phyloP scores from a whole-genome alignment of 2,888 invertebrate genomes.

The Melinopterus prodromus region DNA sequence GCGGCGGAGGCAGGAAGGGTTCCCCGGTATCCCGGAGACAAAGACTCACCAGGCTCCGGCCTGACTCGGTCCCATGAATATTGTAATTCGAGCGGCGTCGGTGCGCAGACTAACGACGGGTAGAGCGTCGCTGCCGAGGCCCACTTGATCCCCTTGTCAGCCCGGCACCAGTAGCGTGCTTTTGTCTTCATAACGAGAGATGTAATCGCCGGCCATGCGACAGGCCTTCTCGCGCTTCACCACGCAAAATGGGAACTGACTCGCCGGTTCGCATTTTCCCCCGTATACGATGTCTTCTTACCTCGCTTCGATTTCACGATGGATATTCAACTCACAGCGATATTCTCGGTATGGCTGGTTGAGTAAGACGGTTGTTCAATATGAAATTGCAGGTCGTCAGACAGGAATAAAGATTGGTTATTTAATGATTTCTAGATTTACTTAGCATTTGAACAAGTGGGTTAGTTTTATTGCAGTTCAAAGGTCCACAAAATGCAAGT shows the following conservation, averaged over 20 bases:
- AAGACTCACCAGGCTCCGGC: not conserved
- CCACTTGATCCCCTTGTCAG: not conserved
- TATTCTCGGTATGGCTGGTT: not conserved
- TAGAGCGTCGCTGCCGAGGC: not conserved
- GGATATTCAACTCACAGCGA: not conserved
- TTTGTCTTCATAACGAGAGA: constrained; percentile 4
- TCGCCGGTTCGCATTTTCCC: not conserved
- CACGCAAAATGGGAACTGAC: not conserved
- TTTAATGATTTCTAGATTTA: no score
- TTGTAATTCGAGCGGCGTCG: constrained; percentile 4
- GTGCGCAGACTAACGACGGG: not conserved
- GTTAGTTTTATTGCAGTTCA: no score
- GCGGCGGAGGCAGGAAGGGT: not conserved
- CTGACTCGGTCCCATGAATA: not conserved
- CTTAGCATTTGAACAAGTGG: no score
- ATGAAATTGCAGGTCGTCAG: no score
- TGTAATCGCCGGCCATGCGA: not conserved
- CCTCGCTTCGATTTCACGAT: not conserved
- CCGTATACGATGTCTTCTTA: not conserved
- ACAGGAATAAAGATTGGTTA: no score
- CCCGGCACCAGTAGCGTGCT: not conserved
- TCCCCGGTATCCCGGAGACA: constrained; percentile 4
- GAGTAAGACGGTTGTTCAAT: no score
- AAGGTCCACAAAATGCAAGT: no score
- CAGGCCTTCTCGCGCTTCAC: not conserved